Evolutionary conservation across 1,140 invertebrate species (phyloP), one percentile per base, ranked within the genome.

Genomic region (Hyles euphorbiae): DNA sequence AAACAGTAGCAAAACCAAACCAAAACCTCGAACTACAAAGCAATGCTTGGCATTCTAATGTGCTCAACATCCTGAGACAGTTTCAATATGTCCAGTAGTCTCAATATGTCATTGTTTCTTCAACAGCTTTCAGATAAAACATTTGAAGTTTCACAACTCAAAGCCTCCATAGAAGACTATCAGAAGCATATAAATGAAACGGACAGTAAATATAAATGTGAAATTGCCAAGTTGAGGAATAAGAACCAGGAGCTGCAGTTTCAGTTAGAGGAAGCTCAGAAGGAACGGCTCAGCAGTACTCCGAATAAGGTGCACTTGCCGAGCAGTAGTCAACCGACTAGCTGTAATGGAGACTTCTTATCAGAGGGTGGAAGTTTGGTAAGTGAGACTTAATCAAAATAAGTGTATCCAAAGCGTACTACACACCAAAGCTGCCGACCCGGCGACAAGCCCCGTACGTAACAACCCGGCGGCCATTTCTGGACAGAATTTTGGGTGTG

Each of bases 111-210:
- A 22, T 22, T 22, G 22, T 22, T 22, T 48, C n/a, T 48, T n/a
- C n/a, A 2, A 34, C 81, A 95, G 92, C 91, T 95, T 68, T 91
- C 93, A 66, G 94, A 95, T 70, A 95, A 94, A 81, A 92, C 94
- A 55, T 92, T 92, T 58, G 94, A 95, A 84, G 89, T 96, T 55
- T 91, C 92, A 60, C 90, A 91, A 63, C 87, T 94, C 33, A 91
- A 90, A 56, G 91, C 94, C 9, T 90, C 91, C 55, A 90, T 95
- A 61, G 90, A 92, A 45, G 91, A 92, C 64, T 88, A 95, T 48
- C 93, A 95, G 72, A 91, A 90, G 67, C 92, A 92, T 61, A 75
- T 95, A 44, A 89, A 90, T 56, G 90, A 93, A 67, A 88, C 90
- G 51, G 91, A 93, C 62, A 91, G 80, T 55, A 90, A 84, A 76